These are phyloP conservation scores for Phrynosoma platyrhinos DNA, from an alignment of 2,113 vertebrate genomes.

Conservation along the genomic window DNA sequence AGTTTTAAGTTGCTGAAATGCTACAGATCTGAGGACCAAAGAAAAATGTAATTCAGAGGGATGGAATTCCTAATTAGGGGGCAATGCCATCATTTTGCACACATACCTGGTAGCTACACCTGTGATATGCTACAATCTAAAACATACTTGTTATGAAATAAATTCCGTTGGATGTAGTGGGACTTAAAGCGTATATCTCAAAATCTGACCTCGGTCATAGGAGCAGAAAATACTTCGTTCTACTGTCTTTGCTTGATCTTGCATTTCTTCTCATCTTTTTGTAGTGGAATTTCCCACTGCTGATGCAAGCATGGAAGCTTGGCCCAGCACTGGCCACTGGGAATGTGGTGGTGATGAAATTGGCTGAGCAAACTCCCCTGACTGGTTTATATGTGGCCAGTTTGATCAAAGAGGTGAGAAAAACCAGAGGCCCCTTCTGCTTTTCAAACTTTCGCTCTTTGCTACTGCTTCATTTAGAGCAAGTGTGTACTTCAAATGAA, in stretches of 20 bases:
- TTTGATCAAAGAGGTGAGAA: slow-evolving; percentile 90
- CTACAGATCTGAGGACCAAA: too few species aligned
- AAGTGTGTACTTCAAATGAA: too few species aligned
- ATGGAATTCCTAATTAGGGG: too few species aligned
- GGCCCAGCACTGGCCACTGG: slow-evolving; percentile 94
- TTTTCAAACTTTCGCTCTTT: neutral
- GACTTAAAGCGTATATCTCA: neutral
- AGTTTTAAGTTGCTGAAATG: too few species aligned
- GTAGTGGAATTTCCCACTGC: slow-evolving; percentile 96
- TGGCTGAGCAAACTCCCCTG: slow-evolving; percentile 93
- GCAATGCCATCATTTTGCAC: too few species aligned
- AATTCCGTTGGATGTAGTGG: neutral
- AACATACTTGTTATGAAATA: too few species aligned
- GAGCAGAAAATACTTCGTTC: neutral
- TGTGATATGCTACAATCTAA: neutral
- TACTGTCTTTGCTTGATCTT: neutral
- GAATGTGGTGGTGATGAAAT: slow-evolving; percentile 96
- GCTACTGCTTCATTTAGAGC: too few species aligned
- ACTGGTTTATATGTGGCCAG: slow-evolving; percentile 91
- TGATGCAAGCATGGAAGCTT: slow-evolving; percentile 97
- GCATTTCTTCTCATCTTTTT: slow-evolving; percentile 15
- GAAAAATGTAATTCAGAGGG: too few species aligned
- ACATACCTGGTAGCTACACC: too few species aligned
- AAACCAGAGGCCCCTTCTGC: neutral
- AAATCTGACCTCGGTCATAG: neutral